Conservation (phyloP, 2,113 vertebrate genomes). For the Excalfactoria chinensis region DNA sequence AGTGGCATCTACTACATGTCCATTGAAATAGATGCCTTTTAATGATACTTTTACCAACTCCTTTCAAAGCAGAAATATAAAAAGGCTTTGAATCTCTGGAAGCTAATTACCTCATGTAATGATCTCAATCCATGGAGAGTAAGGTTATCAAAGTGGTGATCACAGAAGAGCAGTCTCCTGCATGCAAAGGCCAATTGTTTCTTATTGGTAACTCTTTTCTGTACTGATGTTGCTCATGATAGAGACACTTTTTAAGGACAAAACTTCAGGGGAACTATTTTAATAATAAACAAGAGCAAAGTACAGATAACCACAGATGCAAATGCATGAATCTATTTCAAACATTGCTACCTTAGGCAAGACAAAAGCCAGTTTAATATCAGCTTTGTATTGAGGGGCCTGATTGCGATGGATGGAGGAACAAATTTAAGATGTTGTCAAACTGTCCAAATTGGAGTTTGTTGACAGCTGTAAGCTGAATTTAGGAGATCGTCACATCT, state of each 20-base stretch:
- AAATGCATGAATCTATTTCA: background rate
- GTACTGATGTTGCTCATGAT: background rate
- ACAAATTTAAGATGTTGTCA: background rate
- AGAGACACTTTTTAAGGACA: background rate
- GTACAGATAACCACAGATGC: background rate
- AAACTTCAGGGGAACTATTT: background rate
- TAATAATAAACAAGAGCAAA: background rate
- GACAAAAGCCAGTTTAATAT: background rate
- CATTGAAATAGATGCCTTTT: constrained; percentile 1
- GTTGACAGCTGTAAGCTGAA: background rate
- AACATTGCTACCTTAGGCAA: background rate
- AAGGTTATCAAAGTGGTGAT: constrained; percentile 45
- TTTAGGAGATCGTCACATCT: background rate
- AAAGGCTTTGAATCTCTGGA: constrained; percentile 36
- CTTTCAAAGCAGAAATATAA: constrained; percentile 29
- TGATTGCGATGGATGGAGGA: background rate
- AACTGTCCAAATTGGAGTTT: background rate
- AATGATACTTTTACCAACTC: background rate
- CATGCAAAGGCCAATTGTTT: constrained; percentile 26
- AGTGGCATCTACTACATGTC: background rate
- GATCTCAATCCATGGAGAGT: background rate
- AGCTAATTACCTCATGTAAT: constrained; percentile 4
- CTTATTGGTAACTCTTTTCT: background rate
- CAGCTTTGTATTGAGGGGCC: background rate
- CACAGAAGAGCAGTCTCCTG: background rate